phyloP scores from a whole-genome alignment of 2,113 vertebrate genomes.

The Opisthocomus hoazin region DNA sequence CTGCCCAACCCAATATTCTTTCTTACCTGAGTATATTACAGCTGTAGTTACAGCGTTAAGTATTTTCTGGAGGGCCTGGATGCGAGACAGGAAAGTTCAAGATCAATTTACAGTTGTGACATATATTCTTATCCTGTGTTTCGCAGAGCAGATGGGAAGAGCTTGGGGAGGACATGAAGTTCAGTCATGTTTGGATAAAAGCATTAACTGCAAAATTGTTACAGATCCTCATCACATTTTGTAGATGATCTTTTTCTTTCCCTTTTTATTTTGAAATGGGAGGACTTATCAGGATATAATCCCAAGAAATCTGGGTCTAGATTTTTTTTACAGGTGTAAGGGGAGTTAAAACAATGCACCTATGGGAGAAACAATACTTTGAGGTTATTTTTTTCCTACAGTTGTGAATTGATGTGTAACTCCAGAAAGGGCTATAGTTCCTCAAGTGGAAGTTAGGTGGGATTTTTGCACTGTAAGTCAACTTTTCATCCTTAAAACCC shows the following conservation, averaged over 20 bases:
- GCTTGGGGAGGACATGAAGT: constrained; percentile 3
- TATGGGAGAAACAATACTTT: neutral
- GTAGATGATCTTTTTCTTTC: neutral
- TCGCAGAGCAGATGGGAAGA: neutral
- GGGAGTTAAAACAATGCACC: neutral
- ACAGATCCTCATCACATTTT: neutral
- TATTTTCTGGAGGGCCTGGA: neutral
- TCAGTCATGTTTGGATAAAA: constrained; percentile 32
- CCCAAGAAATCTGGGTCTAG: neutral
- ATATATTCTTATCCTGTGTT: constrained; percentile 30
- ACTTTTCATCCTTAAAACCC: neutral
- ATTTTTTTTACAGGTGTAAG: neutral
- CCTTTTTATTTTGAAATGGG: neutral
- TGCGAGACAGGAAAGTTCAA: constrained; percentile 12
- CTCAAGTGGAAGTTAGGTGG: neutral
- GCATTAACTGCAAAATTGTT: constrained; percentile 17
- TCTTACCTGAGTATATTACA: neutral
- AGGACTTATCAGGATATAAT: neutral
- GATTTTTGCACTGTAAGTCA: neutral
- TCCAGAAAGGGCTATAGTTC: neutral
- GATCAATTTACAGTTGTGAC: constrained; percentile 33
- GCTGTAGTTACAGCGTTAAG: neutral
- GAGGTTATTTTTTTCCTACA: neutral
- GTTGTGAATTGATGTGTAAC: neutral
- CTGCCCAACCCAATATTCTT: neutral